These are phyloP conservation scores for Diarsia brunnea DNA, from an alignment of 2,888 invertebrate genomes.

Conservation along the genomic window DNA sequence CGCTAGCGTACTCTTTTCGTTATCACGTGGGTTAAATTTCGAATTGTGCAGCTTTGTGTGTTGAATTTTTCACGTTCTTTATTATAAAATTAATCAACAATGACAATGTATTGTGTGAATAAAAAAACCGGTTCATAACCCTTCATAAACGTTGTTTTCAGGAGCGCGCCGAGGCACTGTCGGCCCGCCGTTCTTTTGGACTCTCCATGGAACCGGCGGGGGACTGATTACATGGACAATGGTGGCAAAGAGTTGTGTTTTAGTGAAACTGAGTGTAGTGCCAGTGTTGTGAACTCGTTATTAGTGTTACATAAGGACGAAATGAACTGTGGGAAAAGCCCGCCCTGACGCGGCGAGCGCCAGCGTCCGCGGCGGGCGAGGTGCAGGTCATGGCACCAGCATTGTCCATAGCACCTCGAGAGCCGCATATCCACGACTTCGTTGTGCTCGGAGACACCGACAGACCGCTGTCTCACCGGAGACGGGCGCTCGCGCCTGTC, in stretches of 20 bases:
- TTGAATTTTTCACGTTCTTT: conserved; percentile 67
- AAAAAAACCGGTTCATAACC: conserved; percentile 83
- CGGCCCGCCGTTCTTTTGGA: conserved; percentile 72
- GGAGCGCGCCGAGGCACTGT: conserved; percentile 83
- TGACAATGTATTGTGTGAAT: conserved; percentile 69
- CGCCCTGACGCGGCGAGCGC: conserved; percentile 85
- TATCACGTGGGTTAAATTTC: conserved; percentile 90
- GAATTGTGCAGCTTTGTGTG: conserved; percentile 76
- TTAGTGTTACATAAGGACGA: conserved; percentile 86
- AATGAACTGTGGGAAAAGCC: conserved; percentile 81
- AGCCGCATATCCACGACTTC: conserved; percentile 78
- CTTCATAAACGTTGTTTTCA: conserved; percentile 85
- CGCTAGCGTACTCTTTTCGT: conserved; percentile 87
- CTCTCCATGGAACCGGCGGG: conserved; percentile 85
- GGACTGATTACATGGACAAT: conserved; percentile 77
- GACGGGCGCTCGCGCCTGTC: conserved; percentile 89
- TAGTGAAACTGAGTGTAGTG: conserved; percentile 79
- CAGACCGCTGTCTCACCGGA: conserved; percentile 74
- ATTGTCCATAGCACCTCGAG: conserved; percentile 93
- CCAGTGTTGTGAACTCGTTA: conserved; percentile 78
- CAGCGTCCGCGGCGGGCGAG: conserved; percentile 82
- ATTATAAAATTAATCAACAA: conserved; percentile 57
- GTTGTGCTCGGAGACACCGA: conserved; percentile 76
- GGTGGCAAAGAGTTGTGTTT: conserved; percentile 70
- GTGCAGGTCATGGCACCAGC: conserved; percentile 98